phyloP scores from a whole-genome alignment of 2,888 invertebrate species.

The Diadegma fenestrale region DNA sequence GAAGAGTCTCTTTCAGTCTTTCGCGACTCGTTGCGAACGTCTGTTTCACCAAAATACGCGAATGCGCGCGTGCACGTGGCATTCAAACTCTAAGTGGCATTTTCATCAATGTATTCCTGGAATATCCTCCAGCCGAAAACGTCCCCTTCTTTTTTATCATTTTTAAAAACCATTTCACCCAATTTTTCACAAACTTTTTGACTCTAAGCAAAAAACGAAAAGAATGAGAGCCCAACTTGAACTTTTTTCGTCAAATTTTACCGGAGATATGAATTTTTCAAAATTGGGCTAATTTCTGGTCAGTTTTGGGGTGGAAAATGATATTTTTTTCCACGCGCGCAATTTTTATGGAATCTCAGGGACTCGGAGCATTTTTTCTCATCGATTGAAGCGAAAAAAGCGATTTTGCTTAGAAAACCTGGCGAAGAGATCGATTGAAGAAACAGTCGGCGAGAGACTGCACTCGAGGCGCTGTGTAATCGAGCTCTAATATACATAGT shows the following conservation, averaged over 20 bases:
- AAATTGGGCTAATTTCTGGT: too few relatives aligned
- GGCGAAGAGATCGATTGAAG: not conserved
- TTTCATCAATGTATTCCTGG: too few relatives aligned
- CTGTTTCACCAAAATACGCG: not conserved
- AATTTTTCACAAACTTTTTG: too few relatives aligned
- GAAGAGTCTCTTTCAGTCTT: constrained; percentile 3
- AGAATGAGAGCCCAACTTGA: too few relatives aligned
- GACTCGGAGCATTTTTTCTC: not conserved
- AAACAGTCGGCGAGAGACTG: not conserved
- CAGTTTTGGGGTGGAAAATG: too few relatives aligned
- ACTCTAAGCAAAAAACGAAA: too few relatives aligned
- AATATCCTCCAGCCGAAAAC: too few relatives aligned
- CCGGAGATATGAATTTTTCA: too few relatives aligned
- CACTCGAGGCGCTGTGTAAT: not conserved
- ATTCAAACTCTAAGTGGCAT: not conserved
- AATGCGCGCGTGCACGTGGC: not conserved
- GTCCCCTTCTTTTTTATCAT: too few relatives aligned
- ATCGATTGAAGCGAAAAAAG: too few relatives aligned
- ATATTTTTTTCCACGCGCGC: not conserved
- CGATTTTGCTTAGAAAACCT: not conserved
- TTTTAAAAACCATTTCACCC: too few relatives aligned
- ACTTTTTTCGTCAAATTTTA: too few relatives aligned
- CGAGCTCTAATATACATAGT: constrained; percentile 11
- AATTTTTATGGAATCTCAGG: not conserved
- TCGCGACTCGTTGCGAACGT: not conserved